phyloP scores from a whole-genome alignment of 2,797 vertebrate species.

The Pangasius sanitwongsei region DNA sequence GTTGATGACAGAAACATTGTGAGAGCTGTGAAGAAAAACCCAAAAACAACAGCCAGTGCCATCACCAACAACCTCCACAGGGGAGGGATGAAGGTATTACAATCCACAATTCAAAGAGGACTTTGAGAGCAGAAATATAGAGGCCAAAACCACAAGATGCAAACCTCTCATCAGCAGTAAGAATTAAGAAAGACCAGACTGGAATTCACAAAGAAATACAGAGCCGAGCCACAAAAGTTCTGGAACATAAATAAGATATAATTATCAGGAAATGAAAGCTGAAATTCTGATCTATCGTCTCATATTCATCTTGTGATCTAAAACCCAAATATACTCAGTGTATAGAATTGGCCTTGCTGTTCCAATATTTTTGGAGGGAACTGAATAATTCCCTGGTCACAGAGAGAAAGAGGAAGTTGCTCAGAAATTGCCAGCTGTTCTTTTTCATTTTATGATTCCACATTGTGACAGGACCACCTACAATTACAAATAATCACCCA shows the following conservation, averaged over 20 bases:
- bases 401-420: background rate
- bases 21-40: background rate
- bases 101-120: background rate
- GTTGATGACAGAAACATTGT: background rate
- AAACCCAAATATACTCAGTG: background rate
- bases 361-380: background rate
- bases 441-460: constrained; percentile 1
- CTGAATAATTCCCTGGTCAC: background rate
- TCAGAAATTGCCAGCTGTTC: background rate
- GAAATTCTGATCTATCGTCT: background rate
- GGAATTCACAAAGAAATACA: background rate
- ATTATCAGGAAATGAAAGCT: background rate
- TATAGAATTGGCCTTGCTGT: background rate
- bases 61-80: background rate
- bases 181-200: background rate
- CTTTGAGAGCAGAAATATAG: background rate
- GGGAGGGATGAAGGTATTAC: background rate
- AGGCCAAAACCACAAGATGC: background rate
- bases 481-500: background rate
- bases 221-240: background rate
- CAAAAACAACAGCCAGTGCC: background rate
- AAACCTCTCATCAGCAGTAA: background rate
- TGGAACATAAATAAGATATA: background rate
- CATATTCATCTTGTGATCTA: background rate
- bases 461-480: constrained; percentile 5